Percentiles rank a stretch among this genome's conserved stretches.
These are phyloP conservation scores for Muraenolepis orangiensis DNA, from an alignment of 2,797 vertebrate genomes.

Conservation along the genomic window DNA sequence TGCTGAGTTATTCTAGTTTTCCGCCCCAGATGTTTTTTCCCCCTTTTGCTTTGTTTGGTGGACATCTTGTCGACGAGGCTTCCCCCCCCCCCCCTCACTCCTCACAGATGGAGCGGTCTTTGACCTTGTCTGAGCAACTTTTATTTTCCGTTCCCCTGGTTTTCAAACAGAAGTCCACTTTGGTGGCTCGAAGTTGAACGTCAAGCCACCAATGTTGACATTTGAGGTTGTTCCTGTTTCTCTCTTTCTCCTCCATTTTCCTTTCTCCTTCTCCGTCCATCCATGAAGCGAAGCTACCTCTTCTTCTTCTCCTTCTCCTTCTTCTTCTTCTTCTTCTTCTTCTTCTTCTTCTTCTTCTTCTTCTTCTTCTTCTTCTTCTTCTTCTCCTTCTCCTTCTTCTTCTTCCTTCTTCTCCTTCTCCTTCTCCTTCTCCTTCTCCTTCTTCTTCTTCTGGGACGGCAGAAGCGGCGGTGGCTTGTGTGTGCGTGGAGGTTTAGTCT, in stretches of 20 bases:
- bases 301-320: background rate
- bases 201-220: background rate
- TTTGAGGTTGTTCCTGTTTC: background rate
- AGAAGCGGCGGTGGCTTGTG: too few species aligned
- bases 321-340: conserved; percentile 4
- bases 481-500: conserved; percentile 22
- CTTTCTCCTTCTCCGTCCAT: background rate
- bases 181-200: background rate
- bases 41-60: background rate
- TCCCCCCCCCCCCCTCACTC: background rate
- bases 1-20: background rate
- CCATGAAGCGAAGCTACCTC: background rate
- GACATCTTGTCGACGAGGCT: background rate
- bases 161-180: background rate
- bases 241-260: background rate
- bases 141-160: background rate
- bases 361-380: background rate
- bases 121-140: background rate
- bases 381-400: background rate
- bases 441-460: conserved; percentile 10
- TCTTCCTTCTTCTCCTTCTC: background rate
- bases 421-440: background rate
- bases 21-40: background rate
- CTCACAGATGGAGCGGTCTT: background rate
- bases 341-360: background rate